A percentile compares a stretch with the other conserved stretches of the same genome.
Conservation (phyloP, 1,140 invertebrate genomes). For the Zaprionus gabonicus region DNA sequence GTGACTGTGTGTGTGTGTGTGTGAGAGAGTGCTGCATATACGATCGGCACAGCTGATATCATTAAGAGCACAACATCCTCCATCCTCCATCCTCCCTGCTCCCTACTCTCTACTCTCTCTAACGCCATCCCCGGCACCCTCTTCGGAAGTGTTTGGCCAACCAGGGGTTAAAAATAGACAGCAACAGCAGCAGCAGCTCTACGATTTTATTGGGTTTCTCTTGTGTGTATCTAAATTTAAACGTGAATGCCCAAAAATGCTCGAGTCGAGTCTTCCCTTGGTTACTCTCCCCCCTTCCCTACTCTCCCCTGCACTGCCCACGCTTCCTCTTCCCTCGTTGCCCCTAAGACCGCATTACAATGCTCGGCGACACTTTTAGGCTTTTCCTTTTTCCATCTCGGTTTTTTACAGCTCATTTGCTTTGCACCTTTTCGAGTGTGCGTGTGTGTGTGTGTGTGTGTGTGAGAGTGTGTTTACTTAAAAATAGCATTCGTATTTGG, state of each 20-base stretch:
- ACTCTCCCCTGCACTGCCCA: conserved; percentile 46
- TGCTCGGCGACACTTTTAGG: conserved; percentile 66
- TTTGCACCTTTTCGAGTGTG: conserved; percentile 64
- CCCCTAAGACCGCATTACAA: conserved; percentile 26
- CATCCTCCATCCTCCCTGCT: conserved; percentile 54
- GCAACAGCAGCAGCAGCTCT: conserved; percentile 19
- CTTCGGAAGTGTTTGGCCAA: conserved; percentile 61
- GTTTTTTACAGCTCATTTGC: conserved; percentile 74
- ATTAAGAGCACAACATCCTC: conserved; percentile 75
- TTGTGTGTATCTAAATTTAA: conserved; percentile 39
- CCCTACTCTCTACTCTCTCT: not conserved
- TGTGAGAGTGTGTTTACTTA: conserved; percentile 36
- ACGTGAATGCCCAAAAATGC: conserved; percentile 64
- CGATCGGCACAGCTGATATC: conserved; percentile 73
- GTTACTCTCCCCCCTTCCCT: conserved; percentile 48
- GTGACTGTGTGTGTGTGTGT: not conserved
- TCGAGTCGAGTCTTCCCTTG: conserved; percentile 28
- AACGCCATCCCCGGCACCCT: conserved; percentile 32
- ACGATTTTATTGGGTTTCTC: conserved; percentile 44
- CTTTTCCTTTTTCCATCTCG: conserved; percentile 37
- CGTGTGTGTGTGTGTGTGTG: conserved; percentile 4
- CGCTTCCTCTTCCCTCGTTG: conserved; percentile 1
- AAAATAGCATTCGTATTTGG: conserved; percentile 28
- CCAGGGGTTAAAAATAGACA: conserved; percentile 64
- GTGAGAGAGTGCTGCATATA: not conserved